These are phyloP conservation scores for Pseudomyrmex gracilis DNA, from an alignment of 1,140 invertebrate genomes.

Conservation along the genomic window DNA sequence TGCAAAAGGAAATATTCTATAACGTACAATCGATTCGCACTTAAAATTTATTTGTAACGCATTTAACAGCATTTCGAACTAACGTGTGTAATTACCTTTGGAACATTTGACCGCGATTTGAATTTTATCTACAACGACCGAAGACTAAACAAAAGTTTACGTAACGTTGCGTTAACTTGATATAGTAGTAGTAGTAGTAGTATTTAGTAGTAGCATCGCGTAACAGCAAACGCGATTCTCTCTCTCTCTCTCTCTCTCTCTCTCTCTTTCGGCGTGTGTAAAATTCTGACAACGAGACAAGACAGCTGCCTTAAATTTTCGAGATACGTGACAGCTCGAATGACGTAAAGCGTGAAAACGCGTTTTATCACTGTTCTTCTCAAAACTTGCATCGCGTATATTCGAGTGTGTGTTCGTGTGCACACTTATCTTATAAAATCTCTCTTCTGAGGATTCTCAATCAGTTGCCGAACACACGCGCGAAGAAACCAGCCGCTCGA, in stretches of 20 bases:
- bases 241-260: too few relatives aligned
- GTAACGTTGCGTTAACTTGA: too few relatives aligned
- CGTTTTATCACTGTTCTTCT: slow-evolving; percentile 52
- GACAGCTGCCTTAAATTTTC: slow-evolving; percentile 69
- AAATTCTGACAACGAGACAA: slow-evolving; percentile 57
- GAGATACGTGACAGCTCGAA: slow-evolving; percentile 44
- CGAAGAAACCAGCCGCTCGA: not conserved
- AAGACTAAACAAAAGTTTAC: too few relatives aligned
- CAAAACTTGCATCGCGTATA: slow-evolving; percentile 41
- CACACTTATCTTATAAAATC: slow-evolving; percentile 32
- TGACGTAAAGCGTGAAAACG: slow-evolving; percentile 39
- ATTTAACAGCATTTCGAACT: too few relatives aligned
- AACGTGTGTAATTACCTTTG: too few relatives aligned
- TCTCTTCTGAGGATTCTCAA: not conserved
- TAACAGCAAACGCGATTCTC: not conserved
- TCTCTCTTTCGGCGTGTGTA: slow-evolving; percentile 5
- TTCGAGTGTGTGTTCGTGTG: not conserved
- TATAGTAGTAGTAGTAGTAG: too few relatives aligned
- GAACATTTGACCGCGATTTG: too few relatives aligned
- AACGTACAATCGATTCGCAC: too few relatives aligned
- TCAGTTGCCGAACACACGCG: slow-evolving; percentile 30
- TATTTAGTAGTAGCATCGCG: not conserved
- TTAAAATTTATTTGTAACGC: too few relatives aligned
- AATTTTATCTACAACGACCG: too few relatives aligned
- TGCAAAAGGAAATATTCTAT: too few relatives aligned